Percentiles rank a stretch among this genome's conserved stretches.
These are phyloP conservation scores for Perithous albicinctus DNA, from an alignment of 2,888 invertebrate species.

Conservation along the genomic window DNA sequence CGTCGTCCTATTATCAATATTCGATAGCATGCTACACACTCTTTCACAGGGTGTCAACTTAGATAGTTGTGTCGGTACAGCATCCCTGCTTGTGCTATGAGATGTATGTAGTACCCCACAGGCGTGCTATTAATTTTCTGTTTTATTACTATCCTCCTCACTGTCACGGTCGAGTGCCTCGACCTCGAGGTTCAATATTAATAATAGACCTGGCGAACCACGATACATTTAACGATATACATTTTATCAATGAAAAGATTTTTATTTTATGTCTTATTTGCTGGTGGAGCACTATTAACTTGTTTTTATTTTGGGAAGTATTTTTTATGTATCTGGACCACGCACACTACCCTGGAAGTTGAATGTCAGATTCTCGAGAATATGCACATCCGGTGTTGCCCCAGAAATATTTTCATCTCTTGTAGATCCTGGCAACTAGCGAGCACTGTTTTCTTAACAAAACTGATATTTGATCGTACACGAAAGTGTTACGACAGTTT, in stretches of 20 bases:
- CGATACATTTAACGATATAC: neutral
- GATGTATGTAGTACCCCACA: neutral
- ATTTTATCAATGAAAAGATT: neutral
- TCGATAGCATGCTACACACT: slow-evolving; percentile 35
- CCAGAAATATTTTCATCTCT: slow-evolving; percentile 9
- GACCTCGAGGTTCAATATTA: slow-evolving; percentile 24
- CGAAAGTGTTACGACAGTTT: neutral
- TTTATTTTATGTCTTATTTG: neutral
- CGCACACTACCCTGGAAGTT: slow-evolving; percentile 18
- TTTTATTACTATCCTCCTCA: slow-evolving; percentile 35
- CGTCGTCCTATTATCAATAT: slow-evolving; percentile 27
- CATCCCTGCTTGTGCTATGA: slow-evolving; percentile 6
- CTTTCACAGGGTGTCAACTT: slow-evolving; percentile 39
- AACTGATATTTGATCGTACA: neutral
- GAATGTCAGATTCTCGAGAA: neutral
- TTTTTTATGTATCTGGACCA: neutral
- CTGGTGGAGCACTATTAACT: neutral
- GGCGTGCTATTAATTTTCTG: slow-evolving; percentile 14
- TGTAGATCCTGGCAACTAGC: slow-evolving; percentile 13
- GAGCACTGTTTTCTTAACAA: neutral
- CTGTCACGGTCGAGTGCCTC: slow-evolving; percentile 27
- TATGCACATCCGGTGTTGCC: slow-evolving; percentile 5
- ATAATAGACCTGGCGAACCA: neutral
- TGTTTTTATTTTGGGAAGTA: neutral
- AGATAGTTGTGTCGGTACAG: slow-evolving; percentile 19